Conservation (phyloP, 53 echinoderm and acorn worm genomes). For the Astropecten irregularis region DNA sequence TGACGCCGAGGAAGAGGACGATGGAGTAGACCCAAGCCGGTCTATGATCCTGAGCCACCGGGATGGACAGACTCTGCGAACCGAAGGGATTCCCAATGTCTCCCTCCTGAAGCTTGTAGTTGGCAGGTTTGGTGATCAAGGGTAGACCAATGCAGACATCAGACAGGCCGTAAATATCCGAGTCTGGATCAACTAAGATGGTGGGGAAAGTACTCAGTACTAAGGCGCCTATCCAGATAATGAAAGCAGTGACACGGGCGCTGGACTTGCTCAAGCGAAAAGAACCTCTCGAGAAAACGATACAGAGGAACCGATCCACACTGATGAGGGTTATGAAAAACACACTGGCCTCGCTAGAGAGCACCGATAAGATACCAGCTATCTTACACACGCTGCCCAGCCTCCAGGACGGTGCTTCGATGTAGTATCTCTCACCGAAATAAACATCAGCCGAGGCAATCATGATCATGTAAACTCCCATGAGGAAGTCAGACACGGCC, state of each 20-base stretch:
- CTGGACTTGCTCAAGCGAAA: neutral
- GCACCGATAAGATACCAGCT: constrained; percentile 12
- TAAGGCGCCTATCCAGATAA: constrained; percentile 37
- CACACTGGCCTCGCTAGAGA: constrained; percentile 38
- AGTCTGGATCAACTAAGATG: constrained; percentile 19
- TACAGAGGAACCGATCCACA: constrained; percentile 20
- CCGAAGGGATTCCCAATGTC: constrained; percentile 1
- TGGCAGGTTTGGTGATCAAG: constrained; percentile 47
- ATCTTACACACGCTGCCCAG: neutral
- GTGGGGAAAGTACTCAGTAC: constrained; percentile 29
- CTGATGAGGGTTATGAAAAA: constrained; percentile 23
- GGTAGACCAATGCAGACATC: constrained; percentile 77
- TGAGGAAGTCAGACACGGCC: constrained; percentile 33
- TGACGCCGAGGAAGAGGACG: constrained; percentile 62
- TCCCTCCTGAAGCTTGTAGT: neutral
- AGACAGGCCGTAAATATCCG: constrained; percentile 61
- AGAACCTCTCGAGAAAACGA: neutral
- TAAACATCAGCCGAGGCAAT: constrained; percentile 12
- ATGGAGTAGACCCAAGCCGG: constrained; percentile 67
- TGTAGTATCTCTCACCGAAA: neutral
- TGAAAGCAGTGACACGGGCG: neutral
- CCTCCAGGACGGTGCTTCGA: neutral
- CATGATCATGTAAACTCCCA: constrained; percentile 40
- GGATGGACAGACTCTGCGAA: neutral
- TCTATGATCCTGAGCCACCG: neutral